phyloP scores from a whole-genome alignment of 2,888 invertebrate species.

The Dascillus cervinus region DNA sequence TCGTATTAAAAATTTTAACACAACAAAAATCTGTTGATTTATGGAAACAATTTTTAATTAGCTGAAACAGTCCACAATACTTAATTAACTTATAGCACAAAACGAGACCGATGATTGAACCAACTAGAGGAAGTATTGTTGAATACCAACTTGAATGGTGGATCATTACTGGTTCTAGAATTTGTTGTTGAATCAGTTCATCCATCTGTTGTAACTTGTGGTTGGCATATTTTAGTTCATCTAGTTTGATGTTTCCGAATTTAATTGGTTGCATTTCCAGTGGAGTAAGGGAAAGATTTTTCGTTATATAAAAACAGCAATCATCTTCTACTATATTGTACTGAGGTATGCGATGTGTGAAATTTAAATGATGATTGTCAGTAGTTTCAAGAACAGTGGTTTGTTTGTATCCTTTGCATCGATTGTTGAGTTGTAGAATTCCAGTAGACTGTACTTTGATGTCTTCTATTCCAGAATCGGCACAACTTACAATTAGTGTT shows the following conservation, averaged over 20 bases:
- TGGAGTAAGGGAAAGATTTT: neutral
- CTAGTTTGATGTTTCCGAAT: neutral
- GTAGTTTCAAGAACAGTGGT: neutral
- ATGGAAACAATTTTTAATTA: no score
- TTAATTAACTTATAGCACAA: no score
- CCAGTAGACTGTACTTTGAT: neutral
- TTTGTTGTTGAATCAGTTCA: no score
- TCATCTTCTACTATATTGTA: neutral
- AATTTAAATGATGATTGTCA: neutral
- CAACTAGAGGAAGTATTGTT: no score
- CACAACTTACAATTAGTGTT: neutral
- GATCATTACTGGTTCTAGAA: no score
- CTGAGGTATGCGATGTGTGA: neutral
- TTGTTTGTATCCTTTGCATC: neutral
- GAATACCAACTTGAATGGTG: no score
- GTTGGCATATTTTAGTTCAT: neutral
- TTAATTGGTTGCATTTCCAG: neutral
- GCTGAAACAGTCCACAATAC: no score
- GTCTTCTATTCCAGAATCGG: neutral
- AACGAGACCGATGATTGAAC: no score
- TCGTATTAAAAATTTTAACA: no score
- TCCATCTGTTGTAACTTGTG: constrained; percentile 1
- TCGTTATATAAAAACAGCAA: neutral
- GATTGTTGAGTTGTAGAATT: neutral
- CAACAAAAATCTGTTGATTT: no score